Base-by-base conservation (phyloP, 2,797 vertebrate species). In the Sparus aurata region DNA sequence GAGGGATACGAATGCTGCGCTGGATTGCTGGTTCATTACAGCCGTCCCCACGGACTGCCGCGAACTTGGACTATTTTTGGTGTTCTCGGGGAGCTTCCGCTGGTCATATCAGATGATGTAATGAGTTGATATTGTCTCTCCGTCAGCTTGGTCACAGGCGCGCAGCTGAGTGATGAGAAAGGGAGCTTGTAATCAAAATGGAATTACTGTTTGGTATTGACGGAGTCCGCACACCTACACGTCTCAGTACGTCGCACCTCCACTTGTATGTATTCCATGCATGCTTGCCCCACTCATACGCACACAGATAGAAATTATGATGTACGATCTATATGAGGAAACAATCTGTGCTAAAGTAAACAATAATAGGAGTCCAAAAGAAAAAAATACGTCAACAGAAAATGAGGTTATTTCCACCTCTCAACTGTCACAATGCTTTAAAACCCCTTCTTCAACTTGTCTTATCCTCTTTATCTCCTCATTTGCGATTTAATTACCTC, bases 121-220 rank as follows among this genome's bases (percentile, higher is more conserved):
- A 85, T 46, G 71, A 76, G 41, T 50, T 46, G 71, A 84, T 91
- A 89, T 87, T 79, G 84, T 86, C 59, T 85, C 41, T 55, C 73
- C 49, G 72, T 85, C 79, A 53, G 46, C 50, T 74, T 45, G 70
- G 74, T 67, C 85, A 76, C 52, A 34, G 43, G 70, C 82, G 63
- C 66, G 7, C 47, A 17, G 62, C 38, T 49, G 69, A 85, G 85
- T 73, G 59, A 87, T 73, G 85, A 85, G 85, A 82, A 76, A 65
- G 70, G 74, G 58, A 88, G 74, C 67, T 66, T 73, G 79, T 84
- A 87, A 92, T 92, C 85, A 93, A 91, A 92, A 88, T 88, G 80
- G 82, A 87, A 92, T 92, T 90, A 91, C 67, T 25, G 49, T 41
- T 80, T 54, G 59, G 89, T 88, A 85, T 76, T 80, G 82, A 85